Evolutionary conservation across 2,113 vertebrate genomes (phyloP), one percentile per base, ranked within the genome.

Genomic region (Oryzias celebensis): DNA sequence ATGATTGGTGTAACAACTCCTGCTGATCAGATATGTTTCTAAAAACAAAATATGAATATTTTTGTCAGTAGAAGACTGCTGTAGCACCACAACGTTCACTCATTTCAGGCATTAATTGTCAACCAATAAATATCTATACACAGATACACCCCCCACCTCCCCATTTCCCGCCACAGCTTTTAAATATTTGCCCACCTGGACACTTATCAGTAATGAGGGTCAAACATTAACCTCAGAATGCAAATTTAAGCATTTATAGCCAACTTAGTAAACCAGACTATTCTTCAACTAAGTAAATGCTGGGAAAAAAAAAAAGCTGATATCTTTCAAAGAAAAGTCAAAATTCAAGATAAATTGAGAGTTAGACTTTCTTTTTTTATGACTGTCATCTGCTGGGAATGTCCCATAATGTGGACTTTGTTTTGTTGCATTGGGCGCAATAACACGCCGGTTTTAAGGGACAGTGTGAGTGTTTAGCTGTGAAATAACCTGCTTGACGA

Each of bases 201-300:
- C 10, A 48, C 41, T 76, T 89, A 90, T 88, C 89, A 84, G 83
- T 4, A 28, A 61, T 20, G 18, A 46, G 71, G 73, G 90, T 91
- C 90, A 86, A 89, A 80, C 61, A 90, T 92, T 92, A 89, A 75
- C 86, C 53, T 49, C 10, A 53, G 80, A 78, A 93, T 92, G 91
- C 91, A 93, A 93, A 93, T 91, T 4, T 10, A 31, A 12, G 28
- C 68, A 36, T 76, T 71, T 72, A 77, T 56, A 16, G 69, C 31
- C 44, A 10, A 13, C 44, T 45, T 54, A 14, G 31, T 51, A 4
- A 26, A 56, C 47, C 61, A 45, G 0, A 15, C 0, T 59, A 57
- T 71, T 52, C 18, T 62, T 68, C 50, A 54, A 52, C 47, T 16
- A 31, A 58, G 48, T 5, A 22, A 5, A 1, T 5, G 23, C 10